Conservation (phyloP, 2,113 vertebrate genomes). For the Aythya baeri region DNA sequence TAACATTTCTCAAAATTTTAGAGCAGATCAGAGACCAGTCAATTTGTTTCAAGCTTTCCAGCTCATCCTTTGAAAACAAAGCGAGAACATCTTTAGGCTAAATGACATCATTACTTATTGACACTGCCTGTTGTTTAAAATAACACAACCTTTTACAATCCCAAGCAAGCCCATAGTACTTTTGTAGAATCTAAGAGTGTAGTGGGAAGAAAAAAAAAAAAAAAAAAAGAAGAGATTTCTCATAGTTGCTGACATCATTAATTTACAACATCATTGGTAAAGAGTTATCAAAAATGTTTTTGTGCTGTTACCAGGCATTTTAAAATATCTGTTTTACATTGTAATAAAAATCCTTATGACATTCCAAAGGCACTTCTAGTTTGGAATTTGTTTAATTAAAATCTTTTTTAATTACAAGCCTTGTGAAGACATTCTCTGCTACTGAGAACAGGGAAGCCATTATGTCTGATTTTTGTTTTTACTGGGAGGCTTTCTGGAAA, state of each 20-base stretch:
- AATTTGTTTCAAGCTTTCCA: conserved; percentile 22
- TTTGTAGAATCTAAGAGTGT: neutral
- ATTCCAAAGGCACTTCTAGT: neutral
- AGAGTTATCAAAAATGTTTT: neutral
- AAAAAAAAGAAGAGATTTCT: neutral
- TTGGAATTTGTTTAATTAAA: neutral
- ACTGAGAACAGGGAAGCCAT: neutral
- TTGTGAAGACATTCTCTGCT: neutral
- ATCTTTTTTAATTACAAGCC: neutral
- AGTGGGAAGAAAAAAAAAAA: neutral
- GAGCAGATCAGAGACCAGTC: conserved; percentile 5
- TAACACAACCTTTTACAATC: neutral
- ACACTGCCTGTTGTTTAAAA: conserved; percentile 32
- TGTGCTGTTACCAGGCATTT: neutral
- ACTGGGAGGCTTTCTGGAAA: neutral
- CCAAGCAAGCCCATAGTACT: neutral
- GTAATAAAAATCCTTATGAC: neutral
- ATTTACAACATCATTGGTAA: neutral
- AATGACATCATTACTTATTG: conserved; percentile 11
- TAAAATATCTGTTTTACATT: neutral
- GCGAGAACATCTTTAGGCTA: neutral
- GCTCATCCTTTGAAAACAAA: conserved; percentile 4
- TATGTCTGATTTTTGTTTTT: neutral
- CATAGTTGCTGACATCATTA: neutral
- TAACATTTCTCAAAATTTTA: conserved; percentile 25